Conservation (phyloP, 1,140 invertebrate species). For the Eciton burchellii region DNA sequence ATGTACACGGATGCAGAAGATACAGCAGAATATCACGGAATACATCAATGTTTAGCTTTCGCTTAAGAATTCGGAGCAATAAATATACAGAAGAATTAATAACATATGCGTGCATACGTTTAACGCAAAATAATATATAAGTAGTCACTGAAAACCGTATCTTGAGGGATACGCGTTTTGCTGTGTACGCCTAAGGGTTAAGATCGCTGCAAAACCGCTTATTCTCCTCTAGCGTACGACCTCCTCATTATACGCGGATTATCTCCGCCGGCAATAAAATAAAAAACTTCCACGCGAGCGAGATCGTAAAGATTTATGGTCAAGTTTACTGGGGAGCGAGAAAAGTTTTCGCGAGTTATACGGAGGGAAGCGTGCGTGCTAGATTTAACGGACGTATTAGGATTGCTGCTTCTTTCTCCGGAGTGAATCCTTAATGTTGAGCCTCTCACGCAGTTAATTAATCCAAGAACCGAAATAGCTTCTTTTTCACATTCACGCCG, state of each 20-base stretch:
- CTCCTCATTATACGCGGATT: constrained; percentile 57
- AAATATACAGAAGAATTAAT: not conserved
- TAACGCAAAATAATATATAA: not conserved
- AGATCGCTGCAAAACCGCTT: constrained; percentile 31
- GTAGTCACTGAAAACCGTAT: not conserved
- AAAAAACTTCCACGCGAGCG: constrained; percentile 38
- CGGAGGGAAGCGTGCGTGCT: constrained; percentile 12
- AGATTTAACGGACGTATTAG: constrained; percentile 38
- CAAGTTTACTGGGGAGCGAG: constrained; percentile 44
- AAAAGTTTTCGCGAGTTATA: constrained; percentile 53
- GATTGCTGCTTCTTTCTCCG: constrained; percentile 22
- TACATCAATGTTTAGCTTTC: not conserved
- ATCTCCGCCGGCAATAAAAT: constrained; percentile 42
- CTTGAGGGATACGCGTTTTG: constrained; percentile 3
- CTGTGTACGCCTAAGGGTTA: constrained; percentile 8
- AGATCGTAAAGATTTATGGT: constrained; percentile 58
- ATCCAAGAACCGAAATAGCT: constrained; percentile 30
- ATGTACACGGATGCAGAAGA: not conserved
- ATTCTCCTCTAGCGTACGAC: constrained; percentile 44
- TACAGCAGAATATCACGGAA: not conserved
- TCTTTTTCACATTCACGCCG: not conserved
- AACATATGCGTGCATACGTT: not conserved
- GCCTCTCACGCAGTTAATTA: constrained; percentile 33
- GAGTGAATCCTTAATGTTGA: constrained; percentile 9
- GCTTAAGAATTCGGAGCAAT: not conserved